These are phyloP conservation scores for Peromyscus eremicus DNA, from an alignment of 2,797 vertebrate species.

Conservation along the genomic window DNA sequence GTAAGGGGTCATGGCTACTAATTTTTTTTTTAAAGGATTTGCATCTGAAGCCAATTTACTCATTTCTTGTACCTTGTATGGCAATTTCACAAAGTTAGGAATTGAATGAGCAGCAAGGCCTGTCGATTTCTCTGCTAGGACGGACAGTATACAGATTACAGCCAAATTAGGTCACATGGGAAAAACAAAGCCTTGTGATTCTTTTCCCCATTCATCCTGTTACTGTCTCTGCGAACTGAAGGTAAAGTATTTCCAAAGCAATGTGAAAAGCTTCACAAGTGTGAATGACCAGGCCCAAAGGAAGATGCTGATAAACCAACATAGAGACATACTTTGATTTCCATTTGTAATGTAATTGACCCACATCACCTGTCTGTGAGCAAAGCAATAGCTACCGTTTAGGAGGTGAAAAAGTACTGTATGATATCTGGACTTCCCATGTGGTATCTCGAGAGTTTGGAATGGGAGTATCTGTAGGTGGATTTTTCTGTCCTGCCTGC, in stretches of 20 bases:
- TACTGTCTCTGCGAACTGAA: neutral
- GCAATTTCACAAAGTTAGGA: conserved; percentile 1
- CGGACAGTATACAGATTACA: neutral
- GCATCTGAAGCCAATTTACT: neutral
- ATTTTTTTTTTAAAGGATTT: neutral
- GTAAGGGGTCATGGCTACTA: neutral
- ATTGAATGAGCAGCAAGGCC: neutral
- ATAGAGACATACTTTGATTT: neutral
- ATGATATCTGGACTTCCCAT: neutral
- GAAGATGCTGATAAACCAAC: neutral
- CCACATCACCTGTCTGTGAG: neutral
- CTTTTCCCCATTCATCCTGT: neutral
- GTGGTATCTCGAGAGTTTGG: neutral
- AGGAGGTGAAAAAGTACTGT: neutral
- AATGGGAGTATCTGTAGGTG: neutral
- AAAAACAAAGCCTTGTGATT: neutral
- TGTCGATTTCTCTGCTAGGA: neutral
- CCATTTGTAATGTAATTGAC: neutral
- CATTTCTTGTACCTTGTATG: conserved; percentile 25
- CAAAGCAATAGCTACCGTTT: neutral
- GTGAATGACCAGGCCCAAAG: neutral
- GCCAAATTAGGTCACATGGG: neutral
- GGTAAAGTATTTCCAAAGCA: neutral
- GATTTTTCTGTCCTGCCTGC: neutral
- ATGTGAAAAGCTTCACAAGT: neutral